A percentile compares a stretch with the other conserved stretches of the same genome.
Conservation (phyloP, 37 sponge, comb jelly and placozoan species). For the Aplysina aerophoba region DNA sequence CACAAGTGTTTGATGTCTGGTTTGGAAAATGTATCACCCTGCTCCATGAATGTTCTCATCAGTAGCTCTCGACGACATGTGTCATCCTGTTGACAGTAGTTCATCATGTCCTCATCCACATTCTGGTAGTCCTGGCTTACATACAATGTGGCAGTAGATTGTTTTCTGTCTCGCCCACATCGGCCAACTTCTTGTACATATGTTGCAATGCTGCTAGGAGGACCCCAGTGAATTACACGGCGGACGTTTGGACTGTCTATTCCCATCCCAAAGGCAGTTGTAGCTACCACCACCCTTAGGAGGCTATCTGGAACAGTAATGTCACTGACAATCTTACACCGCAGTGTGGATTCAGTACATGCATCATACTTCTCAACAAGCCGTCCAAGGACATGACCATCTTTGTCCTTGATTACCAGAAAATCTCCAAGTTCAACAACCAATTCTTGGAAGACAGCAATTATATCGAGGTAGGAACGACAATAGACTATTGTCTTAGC, state of each 20-base stretch:
- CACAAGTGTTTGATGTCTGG: not conserved
- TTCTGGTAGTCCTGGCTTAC: not conserved
- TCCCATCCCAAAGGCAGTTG: slow-evolving; percentile 18
- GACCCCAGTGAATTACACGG: not conserved
- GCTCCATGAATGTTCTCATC: not conserved
- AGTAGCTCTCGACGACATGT: not conserved
- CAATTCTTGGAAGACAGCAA: not conserved
- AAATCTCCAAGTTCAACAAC: not conserved
- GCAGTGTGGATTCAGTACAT: not conserved
- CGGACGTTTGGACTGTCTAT: not conserved
- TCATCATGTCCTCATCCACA: not conserved
- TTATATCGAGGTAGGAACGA: not conserved
- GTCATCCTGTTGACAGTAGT: not conserved
- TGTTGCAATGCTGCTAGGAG: not conserved
- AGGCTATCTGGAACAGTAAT: not conserved
- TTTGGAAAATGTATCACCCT: not conserved
- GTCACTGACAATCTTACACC: not conserved
- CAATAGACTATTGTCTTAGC: slow-evolving; percentile 4
- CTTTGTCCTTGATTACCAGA: not conserved
- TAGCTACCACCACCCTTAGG: not conserved
- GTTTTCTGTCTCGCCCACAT: not conserved
- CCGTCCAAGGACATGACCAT: not conserved
- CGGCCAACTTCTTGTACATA: slow-evolving; percentile 6
- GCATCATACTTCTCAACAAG: slow-evolving; percentile 22
- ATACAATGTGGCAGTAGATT: not conserved